phyloP scores from a whole-genome alignment of 2,888 invertebrate species.

The Diloba caeruleocephala region DNA sequence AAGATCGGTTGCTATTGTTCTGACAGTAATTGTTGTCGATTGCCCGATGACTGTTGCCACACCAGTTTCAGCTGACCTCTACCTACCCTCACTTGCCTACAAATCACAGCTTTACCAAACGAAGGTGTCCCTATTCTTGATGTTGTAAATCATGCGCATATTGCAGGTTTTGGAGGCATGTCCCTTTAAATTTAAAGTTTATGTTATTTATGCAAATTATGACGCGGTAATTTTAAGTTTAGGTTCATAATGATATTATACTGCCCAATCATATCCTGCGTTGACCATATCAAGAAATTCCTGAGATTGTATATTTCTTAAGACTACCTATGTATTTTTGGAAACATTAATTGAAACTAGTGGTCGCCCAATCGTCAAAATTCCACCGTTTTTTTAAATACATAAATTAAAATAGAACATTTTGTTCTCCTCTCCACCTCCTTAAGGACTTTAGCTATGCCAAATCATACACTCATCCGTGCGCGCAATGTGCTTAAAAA shows the following conservation, averaged over 20 bases:
- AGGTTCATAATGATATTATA: conserved; percentile 26
- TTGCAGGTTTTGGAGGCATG: conserved; percentile 22
- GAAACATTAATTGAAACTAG: too few relatives aligned
- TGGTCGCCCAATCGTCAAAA: too few relatives aligned
- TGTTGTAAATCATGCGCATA: conserved; percentile 37
- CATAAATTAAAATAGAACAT: too few relatives aligned
- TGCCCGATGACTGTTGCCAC: conserved; percentile 55
- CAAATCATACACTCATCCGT: too few relatives aligned
- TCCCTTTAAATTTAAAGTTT: conserved; percentile 27
- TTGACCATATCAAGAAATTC: conserved; percentile 8
- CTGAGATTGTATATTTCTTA: conserved; percentile 4
- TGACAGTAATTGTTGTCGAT: conserved; percentile 85
- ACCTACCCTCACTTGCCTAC: conserved; percentile 10
- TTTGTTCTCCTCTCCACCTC: too few relatives aligned
- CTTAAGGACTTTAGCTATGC: too few relatives aligned
- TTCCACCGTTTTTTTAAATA: too few relatives aligned
- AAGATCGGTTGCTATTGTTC: conserved; percentile 76
- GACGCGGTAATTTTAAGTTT: conserved; percentile 24
- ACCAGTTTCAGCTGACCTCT: conserved; percentile 49
- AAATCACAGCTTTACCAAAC: conserved; percentile 20
- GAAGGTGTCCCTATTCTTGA: conserved; percentile 30
- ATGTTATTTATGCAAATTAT: conserved; percentile 32
- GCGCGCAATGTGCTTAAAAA: too few relatives aligned
- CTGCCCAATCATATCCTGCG: conserved; percentile 32
- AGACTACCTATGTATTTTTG: neutral